Conservation (phyloP, 1,140 invertebrate species). For the Nautilus pompilius region DNA sequence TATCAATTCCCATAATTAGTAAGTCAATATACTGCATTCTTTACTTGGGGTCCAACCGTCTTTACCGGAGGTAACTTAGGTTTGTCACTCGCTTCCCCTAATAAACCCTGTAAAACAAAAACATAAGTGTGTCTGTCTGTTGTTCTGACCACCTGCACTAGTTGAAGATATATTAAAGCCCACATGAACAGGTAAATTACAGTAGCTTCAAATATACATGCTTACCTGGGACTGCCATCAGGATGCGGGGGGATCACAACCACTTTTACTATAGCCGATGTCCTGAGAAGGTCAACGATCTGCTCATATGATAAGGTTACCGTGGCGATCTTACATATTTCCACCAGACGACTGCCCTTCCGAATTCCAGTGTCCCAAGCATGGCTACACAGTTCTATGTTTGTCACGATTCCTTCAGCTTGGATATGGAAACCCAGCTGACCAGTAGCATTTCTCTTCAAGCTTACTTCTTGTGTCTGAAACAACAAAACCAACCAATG, state of each 20-base stretch:
- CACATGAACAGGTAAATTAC: neutral
- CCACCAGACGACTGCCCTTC: conserved; percentile 85
- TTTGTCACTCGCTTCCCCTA: no score
- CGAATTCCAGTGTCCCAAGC: conserved; percentile 86
- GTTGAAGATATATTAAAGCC: neutral
- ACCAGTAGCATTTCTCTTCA: conserved; percentile 75
- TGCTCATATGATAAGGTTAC: conserved; percentile 87
- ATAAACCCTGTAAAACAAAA: no score
- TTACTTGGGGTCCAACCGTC: no score
- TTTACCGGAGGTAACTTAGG: no score
- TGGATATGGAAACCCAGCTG: conserved; percentile 95
- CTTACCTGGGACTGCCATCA: conserved; percentile 65
- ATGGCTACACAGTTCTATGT: conserved; percentile 83
- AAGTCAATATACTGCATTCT: no score
- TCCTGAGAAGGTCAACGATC: conserved; percentile 90
- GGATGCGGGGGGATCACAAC: conserved; percentile 75
- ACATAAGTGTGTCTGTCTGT: neutral
- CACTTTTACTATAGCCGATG: conserved; percentile 79
- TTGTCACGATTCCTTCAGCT: conserved; percentile 90
- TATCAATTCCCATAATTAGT: no score
- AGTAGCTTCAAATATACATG: neutral
- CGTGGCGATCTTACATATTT: conserved; percentile 76
- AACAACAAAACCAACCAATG: conserved; percentile 14
- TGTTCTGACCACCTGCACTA: neutral
- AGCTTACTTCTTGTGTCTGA: conserved; percentile 68